Evolutionary conservation across 1,140 invertebrate species (phyloP), one percentile per base, ranked within the genome.

Genomic region (Cyrtorhinus lividipennis): DNA sequence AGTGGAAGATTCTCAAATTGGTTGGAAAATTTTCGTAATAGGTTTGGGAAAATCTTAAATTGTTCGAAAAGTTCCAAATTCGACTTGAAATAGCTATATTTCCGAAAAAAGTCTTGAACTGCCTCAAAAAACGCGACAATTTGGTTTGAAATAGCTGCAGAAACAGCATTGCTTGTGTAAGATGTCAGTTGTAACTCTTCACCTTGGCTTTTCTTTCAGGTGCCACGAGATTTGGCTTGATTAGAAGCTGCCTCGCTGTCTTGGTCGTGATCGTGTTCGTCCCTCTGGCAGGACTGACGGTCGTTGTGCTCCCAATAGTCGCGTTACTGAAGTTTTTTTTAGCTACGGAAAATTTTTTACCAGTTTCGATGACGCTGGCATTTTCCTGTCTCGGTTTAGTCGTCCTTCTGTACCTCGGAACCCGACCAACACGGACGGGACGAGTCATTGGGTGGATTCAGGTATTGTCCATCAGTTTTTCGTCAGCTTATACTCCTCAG

Each of bases 211-310:
- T n/a, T 18, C 24, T n/a, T 18, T 18, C 62, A 69, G 68, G 68
- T 24, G 66, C 67, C 1, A 70, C 69, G 1, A 68, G 84, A 74
- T 88, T 86, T 69, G 88, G 88, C 0, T 71, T 91, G 13, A 81
- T 87, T 26, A 74, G 89, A 27, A 86, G 85, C 0, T 83, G 85
- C 2, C 72, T 92, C 2, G 88, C 83, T 0, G 67, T 90, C 20
- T 85, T 88, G 2, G 87, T 87, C 3, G 78, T 87, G 25, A 82
- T 89, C 0, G 69, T 89, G 0, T 88, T 89, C 67, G 67, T 90
- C 25, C 87, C 88, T 0, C 73, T 90, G 1, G 82, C 86, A n/a
- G 86, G 86, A 0, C 72, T 90, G 22, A 81, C 83, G 0, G 85
- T 84, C 0, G 74, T 88, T 1, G 75, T 87, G 1, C 73, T 90